Percentiles rank a stretch among this genome's conserved stretches.
phyloP scores from a whole-genome alignment of 2,888 invertebrate species.

The Phasia obesa region DNA sequence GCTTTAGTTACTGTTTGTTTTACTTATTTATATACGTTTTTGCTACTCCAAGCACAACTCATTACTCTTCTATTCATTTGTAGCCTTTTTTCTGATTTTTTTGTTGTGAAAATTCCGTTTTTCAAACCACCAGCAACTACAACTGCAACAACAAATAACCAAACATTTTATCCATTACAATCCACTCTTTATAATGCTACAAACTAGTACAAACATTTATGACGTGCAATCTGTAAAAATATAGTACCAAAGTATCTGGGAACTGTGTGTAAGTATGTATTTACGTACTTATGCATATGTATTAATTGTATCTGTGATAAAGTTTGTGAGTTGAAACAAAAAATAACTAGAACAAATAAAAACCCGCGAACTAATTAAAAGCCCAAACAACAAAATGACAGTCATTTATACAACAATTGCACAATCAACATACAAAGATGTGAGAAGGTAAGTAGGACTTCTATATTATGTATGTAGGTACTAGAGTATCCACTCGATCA shows the following conservation, averaged over 20 bases:
- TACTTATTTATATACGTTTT: slow-evolving; percentile 32
- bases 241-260: neutral
- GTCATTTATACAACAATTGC: neutral
- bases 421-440: neutral
- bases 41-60: slow-evolving; percentile 42
- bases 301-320: neutral
- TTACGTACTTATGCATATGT: too few species aligned
- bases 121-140: slow-evolving; percentile 31
- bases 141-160: neutral
- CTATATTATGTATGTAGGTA: neutral
- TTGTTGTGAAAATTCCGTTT: slow-evolving; percentile 55
- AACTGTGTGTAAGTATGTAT: neutral
- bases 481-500: too few species aligned
- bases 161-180: neutral
- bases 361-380: neutral
- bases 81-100: slow-evolving; percentile 22
- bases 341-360: neutral
- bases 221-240: slow-evolving; percentile 34
- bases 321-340: slow-evolving; percentile 42
- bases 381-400: neutral
- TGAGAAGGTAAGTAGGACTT: too few species aligned
- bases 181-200: neutral
- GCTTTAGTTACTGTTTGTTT: slow-evolving; percentile 39
- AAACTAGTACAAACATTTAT: slow-evolving; percentile 20
- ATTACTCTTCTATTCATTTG: slow-evolving; percentile 13